Conservation (phyloP, 2,888 invertebrate genomes). For the Pilophorus perplexus region DNA sequence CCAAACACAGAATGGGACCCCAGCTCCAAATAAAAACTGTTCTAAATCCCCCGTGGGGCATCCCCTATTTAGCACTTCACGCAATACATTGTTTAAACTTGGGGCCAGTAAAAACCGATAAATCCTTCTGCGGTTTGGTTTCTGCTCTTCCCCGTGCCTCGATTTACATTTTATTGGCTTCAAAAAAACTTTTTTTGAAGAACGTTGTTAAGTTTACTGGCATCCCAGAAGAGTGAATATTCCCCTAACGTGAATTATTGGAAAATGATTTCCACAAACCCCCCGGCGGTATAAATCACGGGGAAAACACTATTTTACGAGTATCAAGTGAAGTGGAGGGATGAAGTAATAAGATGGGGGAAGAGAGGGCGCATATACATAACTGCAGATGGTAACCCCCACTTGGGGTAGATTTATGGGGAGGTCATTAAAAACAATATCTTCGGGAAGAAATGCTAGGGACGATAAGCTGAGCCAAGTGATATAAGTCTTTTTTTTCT, state of each 20-base stretch:
- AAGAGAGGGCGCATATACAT: slow-evolving; percentile 13
- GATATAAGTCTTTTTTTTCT: slow-evolving; percentile 11
- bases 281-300: background rate
- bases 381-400: slow-evolving; percentile 22
- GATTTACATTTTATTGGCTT: too few relatives aligned
- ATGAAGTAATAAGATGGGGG: slow-evolving; percentile 15
- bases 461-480: slow-evolving; percentile 33
- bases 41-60: too few relatives aligned
- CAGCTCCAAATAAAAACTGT: too few relatives aligned
- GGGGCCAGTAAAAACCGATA: too few relatives aligned
- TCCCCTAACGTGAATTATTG: slow-evolving; percentile 11
- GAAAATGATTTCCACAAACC: slow-evolving; percentile 10
- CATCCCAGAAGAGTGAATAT: too few relatives aligned
- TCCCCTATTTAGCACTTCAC: too few relatives aligned
- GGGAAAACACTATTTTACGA: background rate
- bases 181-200: too few relatives aligned
- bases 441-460: slow-evolving; percentile 24
- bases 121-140: too few relatives aligned
- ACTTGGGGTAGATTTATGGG: slow-evolving; percentile 21
- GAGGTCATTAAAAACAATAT: slow-evolving; percentile 39
- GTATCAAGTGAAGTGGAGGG: background rate
- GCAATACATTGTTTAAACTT: too few relatives aligned
- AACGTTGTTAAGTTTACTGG: too few relatives aligned
- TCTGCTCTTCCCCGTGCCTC: too few relatives aligned
- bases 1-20: too few relatives aligned